Conservation (phyloP, 2,113 vertebrate genomes). For the Gasterosteus aculeatus region DNA sequence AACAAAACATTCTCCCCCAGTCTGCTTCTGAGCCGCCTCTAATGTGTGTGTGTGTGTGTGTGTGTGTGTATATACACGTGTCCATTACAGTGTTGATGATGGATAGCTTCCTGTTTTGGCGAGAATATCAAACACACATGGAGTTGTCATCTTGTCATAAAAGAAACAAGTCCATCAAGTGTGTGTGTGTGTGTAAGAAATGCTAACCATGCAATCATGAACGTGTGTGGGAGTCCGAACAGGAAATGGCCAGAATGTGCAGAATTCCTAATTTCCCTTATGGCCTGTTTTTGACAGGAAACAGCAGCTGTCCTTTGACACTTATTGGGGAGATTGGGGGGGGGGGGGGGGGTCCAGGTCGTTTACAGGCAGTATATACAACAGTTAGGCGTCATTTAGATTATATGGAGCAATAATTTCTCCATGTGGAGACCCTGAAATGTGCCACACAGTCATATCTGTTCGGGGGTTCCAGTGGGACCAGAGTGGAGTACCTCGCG, state of each 20-base stretch:
- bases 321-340: slow-evolving; percentile 1
- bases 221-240: slow-evolving; percentile 41
- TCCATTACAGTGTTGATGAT: slow-evolving; percentile 36
- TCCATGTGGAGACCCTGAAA: slow-evolving; percentile 11
- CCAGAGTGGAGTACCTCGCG: neutral
- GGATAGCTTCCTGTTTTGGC: slow-evolving; percentile 48
- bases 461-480: slow-evolving; percentile 9
- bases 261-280: slow-evolving; percentile 70
- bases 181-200: neutral
- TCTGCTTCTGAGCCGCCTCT: neutral
- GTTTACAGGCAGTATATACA: neutral
- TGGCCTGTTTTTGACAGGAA: slow-evolving; percentile 53
- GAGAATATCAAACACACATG: slow-evolving; percentile 19
- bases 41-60: slow-evolving; percentile 2
- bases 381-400: neutral
- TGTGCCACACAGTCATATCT: slow-evolving; percentile 19
- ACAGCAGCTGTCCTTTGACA: slow-evolving; percentile 64
- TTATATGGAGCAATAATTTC: neutral
- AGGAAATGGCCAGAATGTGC: slow-evolving; percentile 74
- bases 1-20: slow-evolving; percentile 6
- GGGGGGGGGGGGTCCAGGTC: neutral
- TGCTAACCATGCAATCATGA: slow-evolving; percentile 9
- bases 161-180: slow-evolving; percentile 29
- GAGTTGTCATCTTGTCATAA: slow-evolving; percentile 19
- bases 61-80: neutral